phyloP scores from a whole-genome alignment of 2,113 vertebrate species.

The Callipepla squamata region DNA sequence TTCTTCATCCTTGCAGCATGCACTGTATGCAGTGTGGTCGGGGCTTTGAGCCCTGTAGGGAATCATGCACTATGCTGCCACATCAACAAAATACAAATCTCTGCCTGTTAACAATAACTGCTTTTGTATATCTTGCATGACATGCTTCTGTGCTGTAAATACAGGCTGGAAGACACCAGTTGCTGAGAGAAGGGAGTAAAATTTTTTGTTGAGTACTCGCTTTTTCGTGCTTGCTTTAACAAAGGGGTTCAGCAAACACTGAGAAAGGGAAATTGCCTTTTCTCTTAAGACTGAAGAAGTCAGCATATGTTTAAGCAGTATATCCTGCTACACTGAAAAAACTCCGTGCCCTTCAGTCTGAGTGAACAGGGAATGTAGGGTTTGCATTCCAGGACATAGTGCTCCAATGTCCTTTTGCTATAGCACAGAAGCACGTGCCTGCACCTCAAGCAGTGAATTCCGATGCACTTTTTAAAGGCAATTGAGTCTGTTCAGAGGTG shows the following conservation, averaged over 20 bases:
- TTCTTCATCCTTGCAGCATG: not conserved
- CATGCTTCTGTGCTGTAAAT: not conserved
- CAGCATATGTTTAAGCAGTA: slow-evolving; percentile 21
- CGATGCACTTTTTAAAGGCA: not conserved
- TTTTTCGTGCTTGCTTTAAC: not conserved
- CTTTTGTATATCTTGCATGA: not conserved
- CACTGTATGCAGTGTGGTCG: accelerated
- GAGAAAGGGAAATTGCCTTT: slow-evolving; percentile 9
- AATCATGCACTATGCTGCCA: not conserved
- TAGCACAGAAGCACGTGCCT: not conserved
- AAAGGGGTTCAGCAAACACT: not conserved
- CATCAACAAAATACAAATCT: not conserved
- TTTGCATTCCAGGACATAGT: not conserved
- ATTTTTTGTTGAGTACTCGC: not conserved
- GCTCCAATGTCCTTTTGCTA: not conserved
- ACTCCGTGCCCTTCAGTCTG: not conserved
- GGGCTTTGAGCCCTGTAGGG: not conserved
- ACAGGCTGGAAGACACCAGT: not conserved
- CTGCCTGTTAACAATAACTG: not conserved
- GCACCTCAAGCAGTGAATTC: not conserved
- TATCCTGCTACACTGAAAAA: not conserved
- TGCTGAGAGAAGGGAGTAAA: not conserved
- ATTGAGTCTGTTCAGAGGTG: not conserved
- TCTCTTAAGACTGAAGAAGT: slow-evolving; percentile 9
- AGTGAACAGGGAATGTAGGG: not conserved